Conservation (phyloP, 2,113 vertebrate genomes). For the Tenrec ecaudatus region DNA sequence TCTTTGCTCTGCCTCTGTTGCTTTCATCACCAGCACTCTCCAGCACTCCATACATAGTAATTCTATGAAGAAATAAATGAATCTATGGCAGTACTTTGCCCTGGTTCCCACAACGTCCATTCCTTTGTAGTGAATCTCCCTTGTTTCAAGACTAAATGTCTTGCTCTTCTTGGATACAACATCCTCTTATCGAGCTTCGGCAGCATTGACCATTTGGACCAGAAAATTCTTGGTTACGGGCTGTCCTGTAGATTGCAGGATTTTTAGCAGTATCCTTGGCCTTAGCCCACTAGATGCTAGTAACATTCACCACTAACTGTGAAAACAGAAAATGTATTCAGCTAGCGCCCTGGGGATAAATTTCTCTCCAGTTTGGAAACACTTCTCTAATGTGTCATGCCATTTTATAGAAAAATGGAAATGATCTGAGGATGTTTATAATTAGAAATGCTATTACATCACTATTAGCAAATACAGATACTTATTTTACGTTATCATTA, state of each 20-base stretch:
- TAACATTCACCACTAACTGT: fast-evolving
- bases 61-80: background rate
- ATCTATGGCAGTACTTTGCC: background rate
- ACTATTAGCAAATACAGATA: background rate
- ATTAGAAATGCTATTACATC: background rate
- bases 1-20: background rate
- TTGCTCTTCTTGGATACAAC: background rate
- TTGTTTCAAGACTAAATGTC: background rate
- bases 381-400: background rate
- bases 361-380: background rate
- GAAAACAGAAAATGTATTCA: background rate
- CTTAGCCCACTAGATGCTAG: background rate
- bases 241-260: background rate
- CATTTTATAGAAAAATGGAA: background rate
- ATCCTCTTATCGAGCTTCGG: background rate
- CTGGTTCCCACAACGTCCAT: background rate
- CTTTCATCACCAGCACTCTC: background rate
- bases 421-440: background rate
- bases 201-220: too few relatives aligned
- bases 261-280: fast-evolving
- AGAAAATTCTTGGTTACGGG: fast-evolving
- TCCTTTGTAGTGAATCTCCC: background rate
- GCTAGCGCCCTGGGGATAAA: fast-evolving
- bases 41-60: background rate
- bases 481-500: background rate